Evolutionary conservation across 2,113 vertebrate genomes (phyloP).

Genomic region (Brienomyrus longianalis): DNA sequence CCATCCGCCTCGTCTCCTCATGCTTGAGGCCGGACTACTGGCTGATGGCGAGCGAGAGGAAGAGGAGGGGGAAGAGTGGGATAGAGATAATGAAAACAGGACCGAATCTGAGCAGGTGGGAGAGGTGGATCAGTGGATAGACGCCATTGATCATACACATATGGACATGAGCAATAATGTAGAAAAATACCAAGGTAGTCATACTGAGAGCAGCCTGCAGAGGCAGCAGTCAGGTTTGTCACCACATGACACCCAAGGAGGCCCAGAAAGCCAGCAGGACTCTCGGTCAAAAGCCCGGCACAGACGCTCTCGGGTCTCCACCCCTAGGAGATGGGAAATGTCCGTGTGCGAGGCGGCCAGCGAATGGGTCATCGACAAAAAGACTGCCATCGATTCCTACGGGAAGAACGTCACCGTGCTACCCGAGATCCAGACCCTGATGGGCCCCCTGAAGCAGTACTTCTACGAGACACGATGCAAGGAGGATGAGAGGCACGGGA

Average conservation of each 20-base stretch:
- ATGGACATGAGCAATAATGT: background rate
- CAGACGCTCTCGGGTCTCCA: conserved; percentile 39
- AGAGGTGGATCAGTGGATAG: conserved; percentile 25
- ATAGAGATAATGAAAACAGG: background rate
- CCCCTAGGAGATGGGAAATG: conserved; percentile 58
- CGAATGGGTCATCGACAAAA: conserved; percentile 71
- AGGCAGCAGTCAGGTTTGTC: background rate
- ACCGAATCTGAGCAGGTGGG: background rate
- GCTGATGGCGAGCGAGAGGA: conserved; percentile 33
- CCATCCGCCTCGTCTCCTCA: conserved; percentile 55
- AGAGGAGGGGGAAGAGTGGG: conserved; percentile 29
- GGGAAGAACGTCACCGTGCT: conserved; percentile 70
- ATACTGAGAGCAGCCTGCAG: conserved; percentile 19
- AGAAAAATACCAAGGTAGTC: conserved; percentile 43
- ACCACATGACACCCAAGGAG: background rate
- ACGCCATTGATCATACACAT: conserved; percentile 31
- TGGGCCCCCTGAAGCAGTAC: conserved; percentile 74
- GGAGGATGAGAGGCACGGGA: background rate
- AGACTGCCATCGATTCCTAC: conserved; percentile 60
- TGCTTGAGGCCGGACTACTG: conserved; percentile 55
- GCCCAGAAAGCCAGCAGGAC: background rate
- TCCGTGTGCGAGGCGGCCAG: conserved; percentile 75
- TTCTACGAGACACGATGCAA: conserved; percentile 83
- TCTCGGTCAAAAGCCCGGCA: conserved; percentile 40
- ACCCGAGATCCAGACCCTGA: conserved; percentile 71